Base-by-base conservation (phyloP, 2,797 vertebrate genomes). In the Crocidura indochinensis region DNA sequence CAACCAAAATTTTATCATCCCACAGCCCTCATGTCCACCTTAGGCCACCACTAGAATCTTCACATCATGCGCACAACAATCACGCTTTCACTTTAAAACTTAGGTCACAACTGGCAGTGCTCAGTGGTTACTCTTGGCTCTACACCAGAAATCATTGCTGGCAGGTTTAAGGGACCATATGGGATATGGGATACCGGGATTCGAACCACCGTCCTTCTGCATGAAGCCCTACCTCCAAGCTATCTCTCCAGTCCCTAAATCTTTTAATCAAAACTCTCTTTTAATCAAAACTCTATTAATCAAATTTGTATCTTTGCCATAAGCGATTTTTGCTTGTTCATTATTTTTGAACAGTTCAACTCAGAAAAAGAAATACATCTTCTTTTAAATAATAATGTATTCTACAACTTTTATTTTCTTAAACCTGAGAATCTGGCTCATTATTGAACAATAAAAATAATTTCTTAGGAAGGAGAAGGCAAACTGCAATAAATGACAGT, bases 311-410 rank as follows among this genome's bases (percentile, higher is more conserved):
- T 65, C 46, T 38, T 12, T 49, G 27, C 4, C 67, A 75, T 47
- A 46, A 46, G 67, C 29, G n/a, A 75, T n/a, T 44, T 62, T 47
- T 78, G 24, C 79, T 38, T 38, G 26, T 17, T n/a, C 12, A 29
- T 68, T 76, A 72, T 88, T 49, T 75, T 69, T 29, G 26, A 65
- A 78, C 29, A 74, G 29, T 31, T 88, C 62, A 56, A 74, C 67
- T 86, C 49, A 31, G n/a, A 65, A 14, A 10, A 69, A 80, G 51
- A 91, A 65, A 79, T 31, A 90, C 64, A 75, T 72, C 9, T 84
- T 53, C 51, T 74, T 56, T 26, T 6, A 64, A 64, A 26, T 17
- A 27, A 65, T 65, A 65, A 26, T 65, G 26, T 65, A 65, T 0
- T 73, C 31, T 20, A 65, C 62, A 73, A 15, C 15, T 46, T 38